A percentile compares a stretch with the other conserved stretches of the same genome.
Evolutionary conservation across 2,113 vertebrate species (phyloP).

Genomic region (Canis aureus): DNA sequence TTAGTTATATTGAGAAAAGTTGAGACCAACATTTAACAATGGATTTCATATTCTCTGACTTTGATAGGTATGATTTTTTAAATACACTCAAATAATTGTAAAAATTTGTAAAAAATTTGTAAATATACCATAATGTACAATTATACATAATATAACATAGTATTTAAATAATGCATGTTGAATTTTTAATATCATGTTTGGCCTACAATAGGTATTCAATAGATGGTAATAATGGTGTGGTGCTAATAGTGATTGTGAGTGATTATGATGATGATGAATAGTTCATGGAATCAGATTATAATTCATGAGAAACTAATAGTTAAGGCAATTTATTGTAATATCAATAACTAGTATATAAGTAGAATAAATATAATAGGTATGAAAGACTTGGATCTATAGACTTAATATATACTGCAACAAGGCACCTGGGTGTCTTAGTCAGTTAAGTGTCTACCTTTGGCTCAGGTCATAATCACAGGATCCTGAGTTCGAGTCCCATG

Average conservation of each 20-base stretch:
- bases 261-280: not conserved
- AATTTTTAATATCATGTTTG: not conserved
- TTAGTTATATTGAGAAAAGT: not conserved
- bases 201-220: not conserved
- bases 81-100: not conserved
- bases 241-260: not conserved
- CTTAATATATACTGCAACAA: not conserved
- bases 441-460: too few species aligned
- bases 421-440: too few species aligned
- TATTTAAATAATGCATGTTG: not conserved
- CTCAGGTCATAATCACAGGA: too few species aligned
- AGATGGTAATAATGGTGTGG: not conserved
- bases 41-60: not conserved
- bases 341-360: not conserved
- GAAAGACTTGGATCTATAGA: not conserved
- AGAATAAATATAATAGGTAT: not conserved
- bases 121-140: not conserved
- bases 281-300: not conserved
- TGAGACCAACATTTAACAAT: not conserved
- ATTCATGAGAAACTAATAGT: not conserved
- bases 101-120: not conserved
- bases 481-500: too few species aligned
- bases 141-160: not conserved
- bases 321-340: slow-evolving; percentile 15
- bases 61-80: not conserved